Base-by-base conservation (phyloP, 2,113 vertebrate genomes). In the Muntiacus reevesi region DNA sequence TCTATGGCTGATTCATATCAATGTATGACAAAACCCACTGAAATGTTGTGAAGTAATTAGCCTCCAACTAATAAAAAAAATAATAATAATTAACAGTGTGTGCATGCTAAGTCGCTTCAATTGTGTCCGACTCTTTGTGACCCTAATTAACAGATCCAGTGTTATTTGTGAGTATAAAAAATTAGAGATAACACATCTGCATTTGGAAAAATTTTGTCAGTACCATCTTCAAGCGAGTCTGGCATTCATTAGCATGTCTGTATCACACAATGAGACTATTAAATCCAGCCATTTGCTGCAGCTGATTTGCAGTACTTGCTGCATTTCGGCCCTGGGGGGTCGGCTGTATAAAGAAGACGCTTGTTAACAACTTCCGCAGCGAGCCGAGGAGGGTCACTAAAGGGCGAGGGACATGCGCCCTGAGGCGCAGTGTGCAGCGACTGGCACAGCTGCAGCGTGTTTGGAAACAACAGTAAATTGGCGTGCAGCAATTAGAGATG, bases 401-500 rank as follows among this genome's bases (percentile, higher is more conserved):
- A 45, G 0, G 5, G 96, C 54, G 60, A 27, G 60, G 17, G 40
- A 74, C 55, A 27, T 3, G 47, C 36, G 0, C 64, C 87, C 78
- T 13, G 7, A 11, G 25, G 79, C 28, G 30, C 93, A n/a, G 28
- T 36, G 5, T 87, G 45, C 13, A 54, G 89, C 5, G 74, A 60
- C 33, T 27, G 17, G 17, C 6, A 3, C 91, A 91, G 91, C 96
- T 97, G 96, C 45, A 47, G 12, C 8, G 17, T 95, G 93, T 96
- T 98, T 87, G 97, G 88, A 97, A 92, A 97, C 96, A 91, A 71
- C 88, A 93, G 93, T 55, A 30, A 97, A 94, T 59, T 81, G 86
- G 62, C n/a, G 91, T 13, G 50, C 6, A 0, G 89, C 88, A 90
- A 85, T 97, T 92, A 96, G 92, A 57, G 9, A 57, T n/a, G 84